Evolutionary conservation across 2,797 vertebrate species (phyloP).

Genomic region (Monodelphis domestica): DNA sequence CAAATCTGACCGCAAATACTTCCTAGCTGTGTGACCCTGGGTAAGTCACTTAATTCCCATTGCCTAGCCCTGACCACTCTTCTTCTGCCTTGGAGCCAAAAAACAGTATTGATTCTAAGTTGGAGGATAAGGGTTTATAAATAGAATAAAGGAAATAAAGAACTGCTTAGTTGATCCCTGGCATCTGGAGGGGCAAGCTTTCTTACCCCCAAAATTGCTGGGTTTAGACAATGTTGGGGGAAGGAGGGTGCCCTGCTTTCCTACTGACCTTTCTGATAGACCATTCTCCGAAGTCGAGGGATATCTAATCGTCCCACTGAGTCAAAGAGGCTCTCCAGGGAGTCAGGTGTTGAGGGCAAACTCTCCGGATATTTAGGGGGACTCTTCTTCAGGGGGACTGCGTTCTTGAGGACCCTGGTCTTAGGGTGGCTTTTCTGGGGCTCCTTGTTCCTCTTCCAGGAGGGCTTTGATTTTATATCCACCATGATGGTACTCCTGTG

Average conservation of each 20-base stretch:
- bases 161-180: background rate
- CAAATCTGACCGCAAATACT: too few species aligned
- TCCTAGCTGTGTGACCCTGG: too few species aligned
- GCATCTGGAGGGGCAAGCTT: background rate
- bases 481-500: background rate
- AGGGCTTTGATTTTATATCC: background rate
- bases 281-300: background rate
- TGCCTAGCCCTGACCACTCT: too few species aligned
- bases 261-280: background rate
- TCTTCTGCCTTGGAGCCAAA: too few species aligned
- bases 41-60: too few species aligned
- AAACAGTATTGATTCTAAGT: too few species aligned
- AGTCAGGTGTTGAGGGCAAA: background rate
- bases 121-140: too few species aligned
- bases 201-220: background rate
- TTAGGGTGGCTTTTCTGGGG: background rate
- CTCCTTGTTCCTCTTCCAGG: background rate
- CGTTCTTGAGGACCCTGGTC: background rate
- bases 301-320: background rate
- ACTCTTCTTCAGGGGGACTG: background rate
- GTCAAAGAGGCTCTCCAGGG: background rate
- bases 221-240: background rate
- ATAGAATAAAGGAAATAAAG: too few species aligned
- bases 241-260: background rate
- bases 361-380: background rate